phyloP scores from a whole-genome alignment of 2,797 vertebrate genomes.

The Ptychobarbus kaznakovi region DNA sequence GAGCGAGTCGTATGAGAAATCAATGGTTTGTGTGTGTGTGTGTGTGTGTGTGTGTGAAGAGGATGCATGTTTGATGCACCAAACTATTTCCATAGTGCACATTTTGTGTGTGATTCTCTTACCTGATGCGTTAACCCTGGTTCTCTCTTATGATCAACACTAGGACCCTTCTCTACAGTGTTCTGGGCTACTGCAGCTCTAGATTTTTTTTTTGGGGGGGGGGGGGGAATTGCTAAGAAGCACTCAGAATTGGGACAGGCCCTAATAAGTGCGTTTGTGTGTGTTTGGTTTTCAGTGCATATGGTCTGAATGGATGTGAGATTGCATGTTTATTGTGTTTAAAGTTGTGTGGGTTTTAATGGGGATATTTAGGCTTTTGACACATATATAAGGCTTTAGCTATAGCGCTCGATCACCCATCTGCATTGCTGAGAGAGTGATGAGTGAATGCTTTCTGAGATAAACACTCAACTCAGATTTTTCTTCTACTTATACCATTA shows the following conservation, averaged over 20 bases:
- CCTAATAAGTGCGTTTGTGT: slow-evolving; percentile 1
- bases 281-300: slow-evolving; percentile 1
- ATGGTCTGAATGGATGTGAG: slow-evolving; percentile 7
- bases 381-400: slow-evolving; percentile 34
- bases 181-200: slow-evolving; percentile 32
- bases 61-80: slow-evolving; percentile 27
- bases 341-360: slow-evolving; percentile 57
- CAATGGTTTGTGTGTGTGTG: slow-evolving; percentile 15
- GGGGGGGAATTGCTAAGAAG: slow-evolving; percentile 9
- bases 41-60: slow-evolving; percentile 9
- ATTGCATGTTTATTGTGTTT: slow-evolving; percentile 49
- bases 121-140: slow-evolving; percentile 12
- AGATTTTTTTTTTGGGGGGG: neutral
- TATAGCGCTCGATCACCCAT: slow-evolving; percentile 29
- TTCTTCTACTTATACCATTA: slow-evolving; percentile 11
- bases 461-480: neutral
- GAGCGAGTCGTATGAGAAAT: slow-evolving; percentile 52
- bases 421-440: slow-evolving; percentile 32
- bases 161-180: slow-evolving; percentile 35
- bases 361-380: slow-evolving; percentile 34
- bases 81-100: slow-evolving; percentile 21
- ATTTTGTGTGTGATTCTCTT: slow-evolving; percentile 4
- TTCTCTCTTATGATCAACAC: slow-evolving; percentile 58
- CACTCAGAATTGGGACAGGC: slow-evolving; percentile 18
- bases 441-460: slow-evolving; percentile 24